A percentile compares a stretch with the other conserved stretches of the same genome.
Conservation (phyloP, 2,888 invertebrate species). For the Pediacus dermestoides region DNA sequence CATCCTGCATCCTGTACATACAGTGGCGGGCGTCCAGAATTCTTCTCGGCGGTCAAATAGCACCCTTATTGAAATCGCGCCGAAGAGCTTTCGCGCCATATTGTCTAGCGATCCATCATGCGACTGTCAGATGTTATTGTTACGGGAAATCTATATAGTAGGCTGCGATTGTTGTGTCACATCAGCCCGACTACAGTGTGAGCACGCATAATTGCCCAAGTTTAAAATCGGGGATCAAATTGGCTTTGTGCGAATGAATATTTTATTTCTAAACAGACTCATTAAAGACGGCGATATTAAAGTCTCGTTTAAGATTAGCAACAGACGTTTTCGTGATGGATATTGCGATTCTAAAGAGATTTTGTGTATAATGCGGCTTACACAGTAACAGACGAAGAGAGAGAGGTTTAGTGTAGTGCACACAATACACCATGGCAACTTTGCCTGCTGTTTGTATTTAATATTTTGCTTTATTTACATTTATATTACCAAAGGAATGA, state of each 20-base stretch:
- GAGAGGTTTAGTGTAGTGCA: too few relatives aligned
- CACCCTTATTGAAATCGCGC: constrained; percentile 2
- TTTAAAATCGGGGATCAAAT: constrained; percentile 47
- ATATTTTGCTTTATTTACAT: too few relatives aligned
- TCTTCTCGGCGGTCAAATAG: constrained; percentile 3
- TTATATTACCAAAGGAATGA: too few relatives aligned
- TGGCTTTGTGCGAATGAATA: constrained; percentile 50
- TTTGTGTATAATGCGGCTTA: too few relatives aligned
- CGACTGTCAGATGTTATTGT: constrained; percentile 50
- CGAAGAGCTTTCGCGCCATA: constrained; percentile 30
- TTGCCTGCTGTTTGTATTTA: too few relatives aligned
- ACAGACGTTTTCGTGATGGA: constrained; percentile 16
- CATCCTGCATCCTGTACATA: too few relatives aligned
- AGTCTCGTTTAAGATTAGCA: constrained; percentile 43
- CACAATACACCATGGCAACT: too few relatives aligned
- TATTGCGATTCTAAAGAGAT: too few relatives aligned
- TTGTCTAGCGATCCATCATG: constrained; percentile 51
- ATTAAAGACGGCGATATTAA: constrained; percentile 43
- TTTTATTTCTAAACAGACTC: constrained; percentile 43
- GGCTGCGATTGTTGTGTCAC: constrained; percentile 44
- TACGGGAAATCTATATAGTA: constrained; percentile 47
- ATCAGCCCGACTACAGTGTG: constrained; percentile 40
- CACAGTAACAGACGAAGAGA: too few relatives aligned
- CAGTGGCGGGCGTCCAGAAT: too few relatives aligned
- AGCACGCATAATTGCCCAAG: constrained; percentile 49